These are phyloP conservation scores for Brachionus plicatilis DNA, from an alignment of 1,140 invertebrate genomes.

Conservation along the genomic window DNA sequence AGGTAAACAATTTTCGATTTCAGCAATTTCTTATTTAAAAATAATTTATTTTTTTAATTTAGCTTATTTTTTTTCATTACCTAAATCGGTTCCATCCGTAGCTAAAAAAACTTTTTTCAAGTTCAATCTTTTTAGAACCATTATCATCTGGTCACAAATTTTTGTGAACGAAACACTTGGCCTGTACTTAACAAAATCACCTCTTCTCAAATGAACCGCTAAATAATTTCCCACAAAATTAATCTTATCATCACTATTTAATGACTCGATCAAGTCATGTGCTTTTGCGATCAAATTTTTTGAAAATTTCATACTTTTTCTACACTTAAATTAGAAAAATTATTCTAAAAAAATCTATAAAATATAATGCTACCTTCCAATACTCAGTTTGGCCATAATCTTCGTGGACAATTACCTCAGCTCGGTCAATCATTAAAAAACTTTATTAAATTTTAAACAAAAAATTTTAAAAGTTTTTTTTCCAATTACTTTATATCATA, in stretches of 20 bases:
- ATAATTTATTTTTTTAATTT: constrained; percentile 8
- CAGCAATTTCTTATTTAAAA: constrained; percentile 57
- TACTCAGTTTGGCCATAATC: constrained; percentile 72
- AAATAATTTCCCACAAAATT: constrained; percentile 71
- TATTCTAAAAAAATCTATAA: neutral
- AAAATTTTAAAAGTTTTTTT: neutral
- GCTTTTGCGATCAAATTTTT: neutral
- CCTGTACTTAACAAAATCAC: constrained; percentile 67
- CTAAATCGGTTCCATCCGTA: constrained; percentile 7
- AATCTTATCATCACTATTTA: constrained; percentile 61
- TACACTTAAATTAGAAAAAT: constrained; percentile 3
- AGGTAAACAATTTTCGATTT: constrained; percentile 56
- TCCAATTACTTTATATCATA: neutral
- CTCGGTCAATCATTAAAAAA: constrained; percentile 73
- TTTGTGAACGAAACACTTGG: constrained; percentile 56
- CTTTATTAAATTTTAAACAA: constrained; percentile 48
- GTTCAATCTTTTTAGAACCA: constrained; percentile 67
- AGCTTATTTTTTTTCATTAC: neutral
- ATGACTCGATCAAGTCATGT: constrained; percentile 62
- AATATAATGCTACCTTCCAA: constrained; percentile 62
- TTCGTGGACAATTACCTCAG: constrained; percentile 81
- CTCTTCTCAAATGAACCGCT: constrained; percentile 72
- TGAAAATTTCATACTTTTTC: constrained; percentile 11
- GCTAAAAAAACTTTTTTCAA: constrained; percentile 59
- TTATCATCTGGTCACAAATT: constrained; percentile 67